Conservation (phyloP, 64 coral and sea anemone species). For the Montipora efflorescens region DNA sequence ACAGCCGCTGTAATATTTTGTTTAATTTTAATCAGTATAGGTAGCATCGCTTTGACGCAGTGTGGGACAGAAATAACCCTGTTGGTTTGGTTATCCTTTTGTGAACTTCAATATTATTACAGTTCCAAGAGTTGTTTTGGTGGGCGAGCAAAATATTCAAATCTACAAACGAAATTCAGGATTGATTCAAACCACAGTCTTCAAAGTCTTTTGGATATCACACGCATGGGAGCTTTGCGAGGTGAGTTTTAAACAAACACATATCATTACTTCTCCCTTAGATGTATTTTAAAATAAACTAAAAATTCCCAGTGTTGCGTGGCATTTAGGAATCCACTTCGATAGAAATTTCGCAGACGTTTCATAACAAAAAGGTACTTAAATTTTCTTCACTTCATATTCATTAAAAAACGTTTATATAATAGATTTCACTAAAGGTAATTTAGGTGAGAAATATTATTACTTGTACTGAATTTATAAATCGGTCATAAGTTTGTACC, state of each 20-base stretch:
- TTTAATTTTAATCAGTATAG: background rate
- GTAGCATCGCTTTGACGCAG: background rate
- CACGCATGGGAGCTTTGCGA: background rate
- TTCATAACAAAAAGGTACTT: too few species aligned
- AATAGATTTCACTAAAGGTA: too few species aligned
- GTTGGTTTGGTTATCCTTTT: background rate
- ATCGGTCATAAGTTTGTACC: too few species aligned
- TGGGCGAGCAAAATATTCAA: background rate
- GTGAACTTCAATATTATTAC: background rate
- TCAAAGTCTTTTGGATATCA: background rate
- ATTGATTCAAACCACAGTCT: background rate
- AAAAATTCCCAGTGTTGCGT: too few species aligned
- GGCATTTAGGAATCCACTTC: too few species aligned
- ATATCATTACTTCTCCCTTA: too few species aligned
- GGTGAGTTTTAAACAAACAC: background rate
- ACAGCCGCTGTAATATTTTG: background rate
- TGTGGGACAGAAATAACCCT: background rate
- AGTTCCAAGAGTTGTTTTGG: background rate
- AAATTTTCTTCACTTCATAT: too few species aligned
- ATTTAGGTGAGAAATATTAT: too few species aligned
- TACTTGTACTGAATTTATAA: too few species aligned
- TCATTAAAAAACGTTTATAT: too few species aligned
- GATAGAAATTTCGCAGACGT: too few species aligned
- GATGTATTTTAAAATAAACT: too few species aligned
- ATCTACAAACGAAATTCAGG: background rate